A percentile compares a stretch with the other conserved stretches of the same genome.
Evolutionary conservation across 2,888 invertebrate genomes (phyloP).

Genomic region (Unio pictorum): DNA sequence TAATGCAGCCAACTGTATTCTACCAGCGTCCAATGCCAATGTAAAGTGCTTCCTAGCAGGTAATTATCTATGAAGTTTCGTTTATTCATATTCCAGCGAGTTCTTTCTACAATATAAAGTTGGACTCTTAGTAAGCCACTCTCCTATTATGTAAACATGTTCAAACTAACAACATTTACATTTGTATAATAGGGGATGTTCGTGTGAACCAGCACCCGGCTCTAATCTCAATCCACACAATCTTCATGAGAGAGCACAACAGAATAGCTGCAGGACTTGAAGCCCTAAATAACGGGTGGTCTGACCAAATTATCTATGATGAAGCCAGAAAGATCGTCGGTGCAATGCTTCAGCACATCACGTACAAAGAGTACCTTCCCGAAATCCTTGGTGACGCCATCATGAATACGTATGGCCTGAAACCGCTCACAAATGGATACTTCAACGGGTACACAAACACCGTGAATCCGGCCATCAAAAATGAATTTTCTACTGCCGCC

Average conservation of each 20-base stretch:
- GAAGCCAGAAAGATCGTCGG: conserved; percentile 8
- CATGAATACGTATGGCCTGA: too few relatives aligned
- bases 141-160: too few relatives aligned
- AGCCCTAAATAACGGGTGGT: conserved; percentile 73
- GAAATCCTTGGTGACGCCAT: too few relatives aligned
- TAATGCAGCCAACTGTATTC: too few relatives aligned
- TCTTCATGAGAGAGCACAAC: conserved; percentile 85
- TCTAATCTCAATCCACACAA: conserved; percentile 87
- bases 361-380: conserved; percentile 67
- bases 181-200: conserved; percentile 78
- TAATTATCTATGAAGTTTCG: too few relatives aligned
- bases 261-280: conserved; percentile 83
- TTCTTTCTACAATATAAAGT: too few relatives aligned
- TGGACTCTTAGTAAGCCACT: too few relatives aligned
- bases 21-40: too few relatives aligned
- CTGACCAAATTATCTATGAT: conserved; percentile 2
- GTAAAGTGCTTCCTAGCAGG: too few relatives aligned
- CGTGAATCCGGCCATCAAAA: neutral
- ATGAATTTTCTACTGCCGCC: neutral
- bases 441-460: too few relatives aligned
- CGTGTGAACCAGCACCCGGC: conserved; percentile 90
- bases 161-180: neutral
- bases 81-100: too few relatives aligned
- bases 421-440: too few relatives aligned
- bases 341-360: conserved; percentile 38